Percentiles rank a stretch among this genome's conserved stretches.
phyloP scores from a whole-genome alignment of 1,140 invertebrate genomes.

The Rhyacophila brunnea region DNA sequence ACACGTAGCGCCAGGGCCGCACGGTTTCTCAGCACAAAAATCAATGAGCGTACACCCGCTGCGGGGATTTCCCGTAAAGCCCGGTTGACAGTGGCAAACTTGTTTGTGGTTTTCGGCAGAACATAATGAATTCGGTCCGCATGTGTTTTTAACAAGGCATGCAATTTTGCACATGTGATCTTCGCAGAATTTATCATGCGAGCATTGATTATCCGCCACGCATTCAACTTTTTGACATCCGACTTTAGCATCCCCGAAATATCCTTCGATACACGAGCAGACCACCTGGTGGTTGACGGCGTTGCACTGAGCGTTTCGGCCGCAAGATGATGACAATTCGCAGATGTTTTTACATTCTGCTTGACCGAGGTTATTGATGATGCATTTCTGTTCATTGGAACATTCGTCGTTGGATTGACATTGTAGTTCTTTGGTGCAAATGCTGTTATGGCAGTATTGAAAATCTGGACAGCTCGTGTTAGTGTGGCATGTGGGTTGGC shows the following conservation, averaged over 20 bases:
- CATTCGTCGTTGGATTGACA: conserved; percentile 73
- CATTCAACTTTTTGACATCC: conserved; percentile 81
- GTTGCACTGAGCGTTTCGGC: conserved; percentile 75
- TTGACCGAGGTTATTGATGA: conserved; percentile 65
- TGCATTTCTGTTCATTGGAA: conserved; percentile 59
- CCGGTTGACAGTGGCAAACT: conserved; percentile 81
- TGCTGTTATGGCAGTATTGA: conserved; percentile 78
- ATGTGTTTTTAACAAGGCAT: conserved; percentile 76
- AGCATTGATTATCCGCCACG: conserved; percentile 67
- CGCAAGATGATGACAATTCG: conserved; percentile 63
- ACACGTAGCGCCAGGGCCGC: conserved; percentile 80
- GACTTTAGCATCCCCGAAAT: conserved; percentile 73
- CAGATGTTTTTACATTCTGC: conserved; percentile 73
- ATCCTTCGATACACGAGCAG: conserved; percentile 76
- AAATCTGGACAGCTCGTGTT: conserved; percentile 78
- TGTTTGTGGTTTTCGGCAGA: conserved; percentile 74
- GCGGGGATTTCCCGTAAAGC: conserved; percentile 76
- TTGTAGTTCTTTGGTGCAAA: conserved; percentile 77
- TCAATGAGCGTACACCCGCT: conserved; percentile 72
- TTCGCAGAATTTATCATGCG: conserved; percentile 78
- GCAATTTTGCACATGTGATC: conserved; percentile 80
- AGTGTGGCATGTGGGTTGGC: conserved; percentile 73
- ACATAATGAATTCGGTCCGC: conserved; percentile 80
- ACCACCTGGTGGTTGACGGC: conserved; percentile 67
- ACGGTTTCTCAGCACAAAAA: conserved; percentile 75